A percentile compares a stretch with the other conserved stretches of the same genome.
These are phyloP conservation scores for Epinotia ramella DNA, from an alignment of 2,888 invertebrate genomes.

Conservation along the genomic window DNA sequence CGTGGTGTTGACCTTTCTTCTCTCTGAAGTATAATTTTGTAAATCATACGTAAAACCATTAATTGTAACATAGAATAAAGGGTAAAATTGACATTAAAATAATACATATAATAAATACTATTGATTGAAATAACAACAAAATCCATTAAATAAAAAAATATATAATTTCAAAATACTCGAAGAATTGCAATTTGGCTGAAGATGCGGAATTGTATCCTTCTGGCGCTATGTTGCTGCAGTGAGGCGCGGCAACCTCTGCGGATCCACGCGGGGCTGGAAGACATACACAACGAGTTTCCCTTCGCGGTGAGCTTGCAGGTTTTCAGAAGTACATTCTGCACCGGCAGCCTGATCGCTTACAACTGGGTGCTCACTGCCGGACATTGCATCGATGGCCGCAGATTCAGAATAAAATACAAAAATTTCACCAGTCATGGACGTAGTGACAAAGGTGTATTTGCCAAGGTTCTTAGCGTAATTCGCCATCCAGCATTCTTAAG, in stretches of 20 bases:
- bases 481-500: neutral
- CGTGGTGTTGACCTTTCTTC: neutral
- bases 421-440: neutral
- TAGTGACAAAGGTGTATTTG: neutral
- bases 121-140: neutral
- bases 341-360: conserved; percentile 15
- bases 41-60: neutral
- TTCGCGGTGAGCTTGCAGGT: neutral
- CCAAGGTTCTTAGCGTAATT: neutral
- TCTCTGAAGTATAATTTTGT: neutral
- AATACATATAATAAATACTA: neutral
- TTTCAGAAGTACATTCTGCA: neutral
- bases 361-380: conserved; percentile 2
- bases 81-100: neutral
- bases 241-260: neutral
- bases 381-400: neutral
- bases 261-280: neutral
- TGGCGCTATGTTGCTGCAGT: neutral
- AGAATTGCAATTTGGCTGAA: neutral
- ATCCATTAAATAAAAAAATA: no score
- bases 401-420: neutral
- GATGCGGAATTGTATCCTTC: neutral
- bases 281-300: conserved; percentile 6
- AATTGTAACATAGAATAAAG: neutral
- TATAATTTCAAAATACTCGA: no score